These are phyloP conservation scores for Ramazzottius varieornatus DNA, from an alignment of 2,888 invertebrate species.

Conservation along the genomic window DNA sequence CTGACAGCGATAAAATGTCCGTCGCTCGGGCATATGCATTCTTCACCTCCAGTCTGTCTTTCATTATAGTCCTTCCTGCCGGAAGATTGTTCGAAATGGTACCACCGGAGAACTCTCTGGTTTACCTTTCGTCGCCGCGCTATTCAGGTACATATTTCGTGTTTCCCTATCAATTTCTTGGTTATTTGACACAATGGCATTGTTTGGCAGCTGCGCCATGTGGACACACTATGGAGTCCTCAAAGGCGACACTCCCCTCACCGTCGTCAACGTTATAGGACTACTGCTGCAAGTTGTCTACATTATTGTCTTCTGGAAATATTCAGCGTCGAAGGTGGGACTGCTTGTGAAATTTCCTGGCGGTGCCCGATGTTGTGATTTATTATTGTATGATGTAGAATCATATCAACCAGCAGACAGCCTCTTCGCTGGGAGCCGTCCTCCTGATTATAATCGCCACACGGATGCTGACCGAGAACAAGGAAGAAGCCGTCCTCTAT, in stretches of 20 bases:
- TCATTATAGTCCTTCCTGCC: background rate
- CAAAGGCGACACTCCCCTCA: background rate
- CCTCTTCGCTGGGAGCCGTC: background rate
- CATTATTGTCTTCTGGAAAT: background rate
- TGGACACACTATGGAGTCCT: background rate
- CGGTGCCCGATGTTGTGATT: background rate
- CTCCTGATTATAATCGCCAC: background rate
- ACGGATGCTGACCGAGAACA: background rate
- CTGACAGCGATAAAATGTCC: background rate
- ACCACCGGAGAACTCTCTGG: background rate
- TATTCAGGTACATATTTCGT: background rate
- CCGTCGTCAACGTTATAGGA: background rate
- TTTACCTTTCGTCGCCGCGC: background rate
- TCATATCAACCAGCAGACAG: background rate
- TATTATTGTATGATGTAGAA: background rate
- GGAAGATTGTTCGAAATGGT: background rate
- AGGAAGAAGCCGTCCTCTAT: background rate
- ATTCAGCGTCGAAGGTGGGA: background rate
- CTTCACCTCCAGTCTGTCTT: background rate
- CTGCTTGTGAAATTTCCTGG: background rate
- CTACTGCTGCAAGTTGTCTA: background rate
- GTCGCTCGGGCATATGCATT: too few relatives aligned
- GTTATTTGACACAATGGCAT: background rate
- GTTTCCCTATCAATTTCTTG: background rate
- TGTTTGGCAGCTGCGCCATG: slow-evolving; percentile 1